phyloP scores from a whole-genome alignment of 2,113 vertebrate species.

The Saccopteryx leptura region DNA sequence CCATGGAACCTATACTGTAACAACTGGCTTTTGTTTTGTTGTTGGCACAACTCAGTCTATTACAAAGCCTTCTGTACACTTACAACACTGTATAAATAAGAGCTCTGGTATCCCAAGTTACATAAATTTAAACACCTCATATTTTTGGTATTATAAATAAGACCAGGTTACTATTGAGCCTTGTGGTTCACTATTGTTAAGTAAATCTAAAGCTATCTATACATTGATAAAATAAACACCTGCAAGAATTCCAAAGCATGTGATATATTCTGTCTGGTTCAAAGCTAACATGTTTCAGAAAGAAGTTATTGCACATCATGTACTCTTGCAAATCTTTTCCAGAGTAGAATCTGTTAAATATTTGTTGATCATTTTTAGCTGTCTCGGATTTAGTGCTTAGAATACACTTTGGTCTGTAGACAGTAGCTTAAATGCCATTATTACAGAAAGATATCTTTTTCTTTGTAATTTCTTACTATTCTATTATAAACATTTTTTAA shows the following conservation, averaged over 20 bases:
- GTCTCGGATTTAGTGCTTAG: conserved; percentile 18
- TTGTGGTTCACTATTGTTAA: conserved; percentile 38
- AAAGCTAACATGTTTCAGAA: conserved; percentile 63
- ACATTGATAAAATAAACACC: conserved; percentile 48
- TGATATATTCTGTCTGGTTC: conserved; percentile 18
- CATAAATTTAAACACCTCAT: conserved; percentile 60
- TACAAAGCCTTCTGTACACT: conserved; percentile 67
- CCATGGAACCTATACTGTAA: conserved; percentile 16
- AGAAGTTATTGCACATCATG: background rate
- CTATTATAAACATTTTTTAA: conserved; percentile 55
- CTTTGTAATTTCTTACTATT: conserved; percentile 49
- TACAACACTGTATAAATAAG: conserved; percentile 67
- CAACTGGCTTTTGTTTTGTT: conserved; percentile 2
- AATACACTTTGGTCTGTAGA: background rate
- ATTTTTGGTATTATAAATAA: conserved; percentile 76
- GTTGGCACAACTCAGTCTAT: conserved; percentile 63
- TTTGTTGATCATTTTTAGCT: conserved; percentile 27
- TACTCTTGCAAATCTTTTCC: conserved; percentile 31
- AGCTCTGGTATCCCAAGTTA: conserved; percentile 44
- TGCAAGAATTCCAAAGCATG: conserved; percentile 36
- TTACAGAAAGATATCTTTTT: conserved; percentile 56
- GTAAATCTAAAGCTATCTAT: conserved; percentile 60
- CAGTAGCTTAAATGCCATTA: conserved; percentile 30
- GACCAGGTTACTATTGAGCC: conserved; percentile 29
- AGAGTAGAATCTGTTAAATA: conserved; percentile 26